Conservation (phyloP, 2,888 invertebrate genomes). For the Ramazzottius varieornatus region DNA sequence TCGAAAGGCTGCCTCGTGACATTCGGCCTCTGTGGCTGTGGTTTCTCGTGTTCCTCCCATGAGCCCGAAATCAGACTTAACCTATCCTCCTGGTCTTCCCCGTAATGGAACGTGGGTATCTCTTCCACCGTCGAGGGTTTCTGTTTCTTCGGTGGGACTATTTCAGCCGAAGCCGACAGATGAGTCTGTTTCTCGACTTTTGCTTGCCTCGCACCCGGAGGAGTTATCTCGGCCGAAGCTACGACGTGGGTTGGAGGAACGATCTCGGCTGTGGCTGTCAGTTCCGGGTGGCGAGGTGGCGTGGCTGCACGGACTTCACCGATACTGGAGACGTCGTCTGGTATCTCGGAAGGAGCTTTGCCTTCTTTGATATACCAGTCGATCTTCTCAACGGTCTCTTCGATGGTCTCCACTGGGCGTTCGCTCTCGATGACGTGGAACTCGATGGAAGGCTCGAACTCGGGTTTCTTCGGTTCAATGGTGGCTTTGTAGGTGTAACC, state of each 20-base stretch:
- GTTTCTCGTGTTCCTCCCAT: neutral
- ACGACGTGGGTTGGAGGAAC: neutral
- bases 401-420: neutral
- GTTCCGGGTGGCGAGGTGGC: neutral
- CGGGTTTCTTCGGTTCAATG: neutral
- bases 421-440: neutral
- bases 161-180: neutral
- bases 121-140: neutral
- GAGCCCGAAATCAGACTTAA: neutral
- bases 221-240: neutral
- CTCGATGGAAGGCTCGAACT: neutral
- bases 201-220: neutral
- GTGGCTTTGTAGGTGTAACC: neutral
- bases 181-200: neutral
- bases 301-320: neutral
- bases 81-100: neutral
- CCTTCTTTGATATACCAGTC: neutral
- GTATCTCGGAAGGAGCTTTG: neutral
- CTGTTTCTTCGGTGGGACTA: neutral
- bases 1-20: no score
- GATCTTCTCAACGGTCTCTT: neutral
- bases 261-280: neutral
- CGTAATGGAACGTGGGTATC: neutral
- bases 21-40: neutral
- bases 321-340: neutral